A percentile compares a stretch with the other conserved stretches of the same genome.
Conservation (phyloP, 2,797 vertebrate genomes). For the Brachyrhaphis roseni region DNA sequence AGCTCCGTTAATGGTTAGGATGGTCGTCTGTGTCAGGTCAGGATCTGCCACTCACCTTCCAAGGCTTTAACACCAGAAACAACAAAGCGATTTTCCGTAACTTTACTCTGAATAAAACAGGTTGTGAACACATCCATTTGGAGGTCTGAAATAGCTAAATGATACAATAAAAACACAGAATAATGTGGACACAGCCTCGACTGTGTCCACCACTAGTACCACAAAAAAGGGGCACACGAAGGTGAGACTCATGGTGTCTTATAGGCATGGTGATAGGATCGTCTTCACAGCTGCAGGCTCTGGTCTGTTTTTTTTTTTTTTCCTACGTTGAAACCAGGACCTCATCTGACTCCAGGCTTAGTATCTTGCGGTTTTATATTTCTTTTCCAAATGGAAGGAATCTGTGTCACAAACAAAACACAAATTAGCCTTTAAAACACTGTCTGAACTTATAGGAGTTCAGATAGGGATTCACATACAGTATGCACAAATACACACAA, state of each 20-base stretch:
- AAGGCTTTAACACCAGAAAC: not conserved
- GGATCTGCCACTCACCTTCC: not conserved
- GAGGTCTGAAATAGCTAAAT: not conserved
- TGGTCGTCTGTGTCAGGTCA: not conserved
- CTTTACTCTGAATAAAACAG: not conserved
- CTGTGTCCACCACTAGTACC: not conserved
- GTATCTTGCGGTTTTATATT: conserved; percentile 73
- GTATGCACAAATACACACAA: not conserved
- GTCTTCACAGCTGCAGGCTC: conserved; percentile 14
- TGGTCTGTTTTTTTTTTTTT: conserved; percentile 4
- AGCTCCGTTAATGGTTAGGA: not conserved
- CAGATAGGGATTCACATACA: not conserved
- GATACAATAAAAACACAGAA: not conserved
- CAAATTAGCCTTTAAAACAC: conserved; percentile 5
- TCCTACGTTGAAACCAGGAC: not conserved
- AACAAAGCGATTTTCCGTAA: not conserved
- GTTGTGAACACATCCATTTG: not conserved
- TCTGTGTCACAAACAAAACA: conserved; percentile 63
- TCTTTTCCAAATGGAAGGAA: conserved; percentile 82
- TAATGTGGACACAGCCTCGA: not conserved
- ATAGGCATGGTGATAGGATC: not conserved
- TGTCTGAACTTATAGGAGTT: not conserved
- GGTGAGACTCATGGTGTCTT: not conserved
- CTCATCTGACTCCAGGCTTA: conserved; percentile 78
- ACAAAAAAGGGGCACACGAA: not conserved